These are phyloP conservation scores for Eudemis profundana DNA, from an alignment of 2,888 invertebrate genomes.

Conservation along the genomic window DNA sequence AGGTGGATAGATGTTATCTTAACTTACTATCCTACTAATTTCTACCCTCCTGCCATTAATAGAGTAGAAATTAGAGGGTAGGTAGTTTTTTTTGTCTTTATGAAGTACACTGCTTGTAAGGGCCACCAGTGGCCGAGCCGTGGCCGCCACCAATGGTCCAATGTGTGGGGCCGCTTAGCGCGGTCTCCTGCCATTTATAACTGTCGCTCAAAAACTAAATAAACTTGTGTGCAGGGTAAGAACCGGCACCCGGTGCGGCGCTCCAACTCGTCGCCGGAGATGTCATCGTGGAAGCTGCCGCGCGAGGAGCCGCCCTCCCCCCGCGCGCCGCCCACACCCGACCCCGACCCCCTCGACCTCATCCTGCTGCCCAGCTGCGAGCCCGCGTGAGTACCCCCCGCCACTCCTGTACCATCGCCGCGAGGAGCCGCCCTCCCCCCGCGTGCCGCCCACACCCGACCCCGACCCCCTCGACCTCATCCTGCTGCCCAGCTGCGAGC, in stretches of 20 bases:
- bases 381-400: constrained; percentile 63
- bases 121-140: no score
- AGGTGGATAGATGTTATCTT: no score
- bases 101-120: no score
- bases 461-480: constrained; percentile 61
- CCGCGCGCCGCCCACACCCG: constrained; percentile 41
- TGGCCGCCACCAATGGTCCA: no score
- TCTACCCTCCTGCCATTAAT: no score
- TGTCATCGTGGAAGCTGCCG: constrained; percentile 93
- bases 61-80: no score
- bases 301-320: constrained; percentile 46
- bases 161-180: no score
- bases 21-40: no score
- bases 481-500: constrained; percentile 70
- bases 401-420: constrained; percentile 20
- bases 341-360: constrained; percentile 58
- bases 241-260: constrained; percentile 93
- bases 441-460: constrained; percentile 42
- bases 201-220: no score
- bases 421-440: constrained; percentile 44
- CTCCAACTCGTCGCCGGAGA: constrained; percentile 96
- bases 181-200: no score
- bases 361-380: constrained; percentile 71
- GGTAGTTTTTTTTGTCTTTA: no score
- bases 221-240: constrained; percentile 75